Evolutionary conservation across 2,797 vertebrate genomes (phyloP), one percentile per base, ranked within the genome.

Genomic region (Steatocranus sp.): DNA sequence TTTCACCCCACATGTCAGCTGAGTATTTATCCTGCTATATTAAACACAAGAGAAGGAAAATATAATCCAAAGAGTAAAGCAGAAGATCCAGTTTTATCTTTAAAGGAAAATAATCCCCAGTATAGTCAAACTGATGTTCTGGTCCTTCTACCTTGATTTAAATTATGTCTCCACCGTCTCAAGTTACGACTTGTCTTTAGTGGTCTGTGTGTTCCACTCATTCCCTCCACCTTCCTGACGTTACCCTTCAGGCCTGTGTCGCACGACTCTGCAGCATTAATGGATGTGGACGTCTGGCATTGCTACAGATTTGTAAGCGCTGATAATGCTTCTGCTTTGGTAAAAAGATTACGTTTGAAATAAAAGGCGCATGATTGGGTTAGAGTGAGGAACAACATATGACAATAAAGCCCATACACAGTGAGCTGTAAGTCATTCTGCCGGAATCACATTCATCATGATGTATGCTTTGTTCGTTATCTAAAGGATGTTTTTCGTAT

Each of bases 281-380:
- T 95, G 94, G 90, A 93, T 79, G 68, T 61, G 89, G 88, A 87
- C 80, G 80, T 93, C 95, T 95, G 94, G 94, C 90, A 87, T 90
- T 61, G 17, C 79, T 43, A 91, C 86, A 84, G 91, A 94, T 94
- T 91, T 83, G 81, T 75, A 83, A 80, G 85, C 9, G 10, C 87
- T 90, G 94, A 95, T 95, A 94, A 91, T 48, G 73, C 85, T 82
- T 81, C 83, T 85, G 82, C 87, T 85, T 88, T 6, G 9, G 79
- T 93, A 91, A 93, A 94, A 90, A 90, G 83, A 94, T 94, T 94
- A 93, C 49, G 86, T 91, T 88, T 80, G 85, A 83, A 91, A 92
- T 93, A 92, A 94, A 92, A 84, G 88, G 89, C 82, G 12, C 77
- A 83, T 92, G 86, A 95, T 93, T 90, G 79, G 83, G 90, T 95